Evolutionary conservation across 2,888 invertebrate genomes (phyloP).

Genomic region (Drosophila subsilvestris): DNA sequence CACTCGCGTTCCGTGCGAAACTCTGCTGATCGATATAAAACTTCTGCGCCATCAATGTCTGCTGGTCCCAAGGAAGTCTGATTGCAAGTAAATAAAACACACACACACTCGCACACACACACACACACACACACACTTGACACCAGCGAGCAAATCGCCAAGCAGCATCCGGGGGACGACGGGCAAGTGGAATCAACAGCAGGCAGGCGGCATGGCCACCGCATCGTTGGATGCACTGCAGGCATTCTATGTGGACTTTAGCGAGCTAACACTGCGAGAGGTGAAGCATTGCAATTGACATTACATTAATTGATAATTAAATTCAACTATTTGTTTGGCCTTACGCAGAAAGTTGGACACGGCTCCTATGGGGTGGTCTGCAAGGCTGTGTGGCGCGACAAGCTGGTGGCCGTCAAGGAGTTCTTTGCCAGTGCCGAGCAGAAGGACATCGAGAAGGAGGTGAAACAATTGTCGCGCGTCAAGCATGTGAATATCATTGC

Average conservation of each 20-base stretch:
- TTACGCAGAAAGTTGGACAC: constrained; percentile 91
- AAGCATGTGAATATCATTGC: constrained; percentile 97
- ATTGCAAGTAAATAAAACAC: neutral
- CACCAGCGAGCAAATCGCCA: neutral
- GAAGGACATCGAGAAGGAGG: constrained; percentile 94
- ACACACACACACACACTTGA: too few relatives aligned
- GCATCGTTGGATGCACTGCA: constrained; percentile 56
- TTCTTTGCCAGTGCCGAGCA: constrained; percentile 95
- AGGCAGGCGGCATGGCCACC: constrained; percentile 33
- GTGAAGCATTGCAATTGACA: constrained; percentile 17
- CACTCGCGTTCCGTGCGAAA: constrained; percentile 48
- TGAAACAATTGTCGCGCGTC: constrained; percentile 95
- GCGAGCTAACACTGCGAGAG: constrained; percentile 55
- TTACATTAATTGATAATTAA: neutral
- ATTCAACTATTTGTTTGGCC: too few relatives aligned
- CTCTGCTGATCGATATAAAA: constrained; percentile 62
- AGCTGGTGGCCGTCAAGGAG: constrained; percentile 95
- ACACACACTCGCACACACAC: neutral
- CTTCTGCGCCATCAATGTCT: neutral
- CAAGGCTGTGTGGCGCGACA: constrained; percentile 93
- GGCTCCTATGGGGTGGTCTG: constrained; percentile 98
- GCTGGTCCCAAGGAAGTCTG: neutral
- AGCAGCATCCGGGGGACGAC: neutral
- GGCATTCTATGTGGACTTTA: constrained; percentile 56
- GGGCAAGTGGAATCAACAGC: constrained; percentile 9